These are phyloP conservation scores for Tanypteryx hageni DNA, from an alignment of 2,888 invertebrate genomes.

Conservation along the genomic window DNA sequence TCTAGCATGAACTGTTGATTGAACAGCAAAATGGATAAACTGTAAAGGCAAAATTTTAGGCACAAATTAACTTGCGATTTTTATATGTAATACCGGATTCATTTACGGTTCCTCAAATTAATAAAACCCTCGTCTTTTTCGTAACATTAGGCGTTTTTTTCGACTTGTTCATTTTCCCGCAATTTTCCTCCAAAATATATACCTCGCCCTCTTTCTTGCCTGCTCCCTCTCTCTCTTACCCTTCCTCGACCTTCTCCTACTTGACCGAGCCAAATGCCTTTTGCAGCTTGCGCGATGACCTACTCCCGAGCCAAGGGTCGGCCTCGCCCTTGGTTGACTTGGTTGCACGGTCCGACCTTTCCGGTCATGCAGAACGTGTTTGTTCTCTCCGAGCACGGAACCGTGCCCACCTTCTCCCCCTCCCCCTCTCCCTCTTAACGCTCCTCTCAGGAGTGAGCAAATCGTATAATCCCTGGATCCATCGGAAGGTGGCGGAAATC, in stretches of 20 bases:
- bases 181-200: too few relatives aligned
- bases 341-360: slow-evolving; percentile 6
- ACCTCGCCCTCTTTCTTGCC: too few relatives aligned
- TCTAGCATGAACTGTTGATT: too few relatives aligned
- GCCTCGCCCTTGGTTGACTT: slow-evolving; percentile 9
- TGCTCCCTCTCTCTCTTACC: neutral
- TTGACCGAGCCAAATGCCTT: neutral
- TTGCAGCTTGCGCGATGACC: neutral
- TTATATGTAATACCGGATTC: too few relatives aligned
- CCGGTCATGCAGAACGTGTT: slow-evolving; percentile 22
- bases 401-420: neutral
- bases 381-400: neutral
- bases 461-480: neutral
- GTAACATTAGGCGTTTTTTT: too few relatives aligned
- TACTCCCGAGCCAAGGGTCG: slow-evolving; percentile 15
- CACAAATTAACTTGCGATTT: too few relatives aligned
- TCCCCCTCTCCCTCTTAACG: neutral
- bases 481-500: neutral
- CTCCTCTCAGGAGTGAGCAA: neutral
- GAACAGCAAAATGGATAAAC: too few relatives aligned
- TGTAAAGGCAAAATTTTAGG: too few relatives aligned
- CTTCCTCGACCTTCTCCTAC: neutral
- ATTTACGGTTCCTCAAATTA: too few relatives aligned
- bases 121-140: too few relatives aligned
- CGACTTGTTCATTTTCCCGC: too few relatives aligned